Conservation (phyloP, 2,888 invertebrate genomes). For the Dendrolimus houi region DNA sequence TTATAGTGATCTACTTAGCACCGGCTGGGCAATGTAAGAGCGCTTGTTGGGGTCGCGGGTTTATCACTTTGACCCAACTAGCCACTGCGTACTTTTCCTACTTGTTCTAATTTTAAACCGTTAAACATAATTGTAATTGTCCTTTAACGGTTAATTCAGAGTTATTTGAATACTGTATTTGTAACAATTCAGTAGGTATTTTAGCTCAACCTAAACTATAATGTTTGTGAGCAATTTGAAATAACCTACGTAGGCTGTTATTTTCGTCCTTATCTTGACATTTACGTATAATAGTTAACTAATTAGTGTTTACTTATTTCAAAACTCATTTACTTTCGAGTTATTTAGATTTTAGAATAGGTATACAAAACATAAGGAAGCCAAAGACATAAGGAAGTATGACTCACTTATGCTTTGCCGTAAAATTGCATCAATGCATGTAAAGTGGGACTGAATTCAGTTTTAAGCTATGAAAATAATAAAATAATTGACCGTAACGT, state of each 20-base stretch:
- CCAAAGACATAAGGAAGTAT: not conserved
- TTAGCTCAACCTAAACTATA: too few species aligned
- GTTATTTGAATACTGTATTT: too few species aligned
- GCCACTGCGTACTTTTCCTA: slow-evolving; percentile 55
- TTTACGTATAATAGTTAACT: slow-evolving; percentile 14
- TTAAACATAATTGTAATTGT: slow-evolving; percentile 28
- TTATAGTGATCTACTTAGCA: slow-evolving; percentile 11
- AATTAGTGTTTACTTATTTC: slow-evolving; percentile 4
- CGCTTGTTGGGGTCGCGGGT: slow-evolving; percentile 34
- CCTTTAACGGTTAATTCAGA: not conserved
- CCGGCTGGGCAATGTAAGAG: not conserved
- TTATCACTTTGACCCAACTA: slow-evolving; percentile 40
- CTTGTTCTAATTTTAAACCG: slow-evolving; percentile 53
- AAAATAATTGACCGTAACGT: not conserved
- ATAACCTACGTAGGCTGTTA: not conserved
- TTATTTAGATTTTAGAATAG: not conserved
- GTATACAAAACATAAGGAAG: not conserved
- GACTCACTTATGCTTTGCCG: not conserved
- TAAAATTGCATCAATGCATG: not conserved
- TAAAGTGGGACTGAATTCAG: not conserved
- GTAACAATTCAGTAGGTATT: too few species aligned
- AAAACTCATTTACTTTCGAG: not conserved
- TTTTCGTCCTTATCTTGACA: slow-evolving; percentile 11
- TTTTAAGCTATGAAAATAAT: not conserved
- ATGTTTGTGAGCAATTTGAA: too few species aligned